A percentile compares a stretch with the other conserved stretches of the same genome.
Evolutionary conservation across 2,888 invertebrate genomes (phyloP).

Genomic region (Piscicola geometra): DNA sequence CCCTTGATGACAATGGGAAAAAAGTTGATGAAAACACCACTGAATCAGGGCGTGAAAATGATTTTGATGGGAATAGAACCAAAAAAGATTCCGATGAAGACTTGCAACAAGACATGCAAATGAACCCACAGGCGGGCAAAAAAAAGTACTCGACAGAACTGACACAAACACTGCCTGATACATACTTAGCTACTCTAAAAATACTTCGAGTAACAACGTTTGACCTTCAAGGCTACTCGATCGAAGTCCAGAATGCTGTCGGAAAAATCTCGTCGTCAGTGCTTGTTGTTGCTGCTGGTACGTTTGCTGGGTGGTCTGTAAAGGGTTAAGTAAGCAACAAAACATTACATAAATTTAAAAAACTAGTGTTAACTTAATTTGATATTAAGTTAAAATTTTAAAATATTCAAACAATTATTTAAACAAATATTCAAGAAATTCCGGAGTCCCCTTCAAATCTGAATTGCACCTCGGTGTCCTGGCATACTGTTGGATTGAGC

Average conservation of each 20-base stretch:
- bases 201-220: not conserved
- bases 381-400: not conserved
- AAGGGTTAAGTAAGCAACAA: no score
- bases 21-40: not conserved
- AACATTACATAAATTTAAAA: not conserved
- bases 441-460: constrained; percentile 13
- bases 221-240: not conserved
- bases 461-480: constrained; percentile 3
- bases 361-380: constrained; percentile 13
- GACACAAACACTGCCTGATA: not conserved
- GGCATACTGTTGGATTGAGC: not conserved
- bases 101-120: not conserved
- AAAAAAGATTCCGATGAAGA: not conserved
- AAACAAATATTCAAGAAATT: not conserved
- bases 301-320: no score
- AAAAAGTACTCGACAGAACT: not conserved
- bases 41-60: no score
- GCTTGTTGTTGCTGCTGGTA: constrained; percentile 1
- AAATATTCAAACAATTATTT: not conserved
- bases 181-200: not conserved
- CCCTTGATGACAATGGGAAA: not conserved
- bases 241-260: not conserved
- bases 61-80: no score
- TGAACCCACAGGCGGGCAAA: not conserved
- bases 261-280: constrained; percentile 8